A percentile compares a stretch with the other conserved stretches of the same genome.
Conservation (phyloP, 2,888 invertebrate genomes). For the Chrysodeixis includens region DNA sequence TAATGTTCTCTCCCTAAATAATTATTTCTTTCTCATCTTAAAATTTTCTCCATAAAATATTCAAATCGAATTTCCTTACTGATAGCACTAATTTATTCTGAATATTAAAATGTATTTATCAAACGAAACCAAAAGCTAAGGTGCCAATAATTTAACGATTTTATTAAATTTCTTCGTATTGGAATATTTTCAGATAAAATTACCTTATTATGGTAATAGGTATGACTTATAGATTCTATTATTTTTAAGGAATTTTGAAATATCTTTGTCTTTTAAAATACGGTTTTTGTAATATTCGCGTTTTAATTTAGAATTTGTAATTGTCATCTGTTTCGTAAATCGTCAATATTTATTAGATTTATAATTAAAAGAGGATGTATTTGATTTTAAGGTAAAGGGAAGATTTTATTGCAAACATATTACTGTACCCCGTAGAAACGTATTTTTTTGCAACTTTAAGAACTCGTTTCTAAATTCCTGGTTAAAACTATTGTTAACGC, state of each 20-base stretch:
- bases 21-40: neutral
- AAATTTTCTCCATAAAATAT: neutral
- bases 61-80: slow-evolving; percentile 23
- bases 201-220: slow-evolving; percentile 30
- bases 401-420: too few species aligned
- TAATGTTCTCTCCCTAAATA: neutral
- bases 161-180: slow-evolving; percentile 23
- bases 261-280: neutral
- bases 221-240: neutral
- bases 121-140: slow-evolving; percentile 29
- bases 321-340: neutral
- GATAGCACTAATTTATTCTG: slow-evolving; percentile 54
- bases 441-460: too few species aligned
- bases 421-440: too few species aligned
- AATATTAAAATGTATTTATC: slow-evolving; percentile 57
- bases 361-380: neutral
- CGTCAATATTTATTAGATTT: neutral
- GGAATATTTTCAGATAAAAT: slow-evolving; percentile 38
- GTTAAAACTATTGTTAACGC: too few species aligned
- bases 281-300: neutral
- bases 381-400: neutral
- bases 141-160: slow-evolving; percentile 6
- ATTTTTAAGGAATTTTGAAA: neutral
- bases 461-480: too few species aligned
- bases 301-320: too few species aligned